Evolutionary conservation across 2,797 vertebrate genomes (phyloP).

Genomic region (Chelmon rostratus): DNA sequence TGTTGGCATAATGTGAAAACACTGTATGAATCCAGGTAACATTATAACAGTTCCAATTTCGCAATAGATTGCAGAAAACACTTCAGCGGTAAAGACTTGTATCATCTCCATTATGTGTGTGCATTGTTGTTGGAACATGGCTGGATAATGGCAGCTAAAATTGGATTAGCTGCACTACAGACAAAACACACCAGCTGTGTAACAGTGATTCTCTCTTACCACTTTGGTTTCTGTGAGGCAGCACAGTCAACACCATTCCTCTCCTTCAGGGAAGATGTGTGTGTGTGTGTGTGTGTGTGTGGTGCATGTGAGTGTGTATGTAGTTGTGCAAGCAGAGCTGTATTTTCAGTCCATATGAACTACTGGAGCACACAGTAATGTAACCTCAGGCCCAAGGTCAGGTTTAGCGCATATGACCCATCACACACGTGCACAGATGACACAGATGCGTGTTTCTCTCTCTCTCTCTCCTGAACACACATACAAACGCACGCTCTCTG

Average conservation of each 20-base stretch:
- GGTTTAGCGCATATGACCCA: slow-evolving; percentile 45
- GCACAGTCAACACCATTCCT: slow-evolving; percentile 27
- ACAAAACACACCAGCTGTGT: slow-evolving; percentile 50
- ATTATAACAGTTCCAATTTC: neutral
- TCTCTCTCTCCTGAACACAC: neutral
- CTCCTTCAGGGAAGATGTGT: slow-evolving; percentile 30
- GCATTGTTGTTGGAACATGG: neutral
- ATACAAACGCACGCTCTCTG: neutral
- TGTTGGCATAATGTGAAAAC: neutral
- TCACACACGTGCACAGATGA: slow-evolving; percentile 35
- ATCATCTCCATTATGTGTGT: neutral
- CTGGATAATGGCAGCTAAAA: slow-evolving; percentile 29
- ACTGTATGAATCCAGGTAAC: neutral
- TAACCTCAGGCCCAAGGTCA: slow-evolving; percentile 72
- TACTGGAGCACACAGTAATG: slow-evolving; percentile 67
- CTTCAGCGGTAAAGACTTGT: neutral
- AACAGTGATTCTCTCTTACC: slow-evolving; percentile 29
- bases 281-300: slow-evolving; percentile 27
- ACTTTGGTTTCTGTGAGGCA: slow-evolving; percentile 28
- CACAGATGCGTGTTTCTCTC: slow-evolving; percentile 27
- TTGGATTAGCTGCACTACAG: slow-evolving; percentile 12
- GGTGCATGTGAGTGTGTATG: neutral
- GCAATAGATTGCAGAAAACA: neutral
- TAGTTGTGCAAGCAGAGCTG: slow-evolving; percentile 12
- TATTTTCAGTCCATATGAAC: slow-evolving; percentile 51